Evolutionary conservation across 2,113 vertebrate genomes (phyloP), one percentile per base, ranked within the genome.

Genomic region (Ovis canadensis): DNA sequence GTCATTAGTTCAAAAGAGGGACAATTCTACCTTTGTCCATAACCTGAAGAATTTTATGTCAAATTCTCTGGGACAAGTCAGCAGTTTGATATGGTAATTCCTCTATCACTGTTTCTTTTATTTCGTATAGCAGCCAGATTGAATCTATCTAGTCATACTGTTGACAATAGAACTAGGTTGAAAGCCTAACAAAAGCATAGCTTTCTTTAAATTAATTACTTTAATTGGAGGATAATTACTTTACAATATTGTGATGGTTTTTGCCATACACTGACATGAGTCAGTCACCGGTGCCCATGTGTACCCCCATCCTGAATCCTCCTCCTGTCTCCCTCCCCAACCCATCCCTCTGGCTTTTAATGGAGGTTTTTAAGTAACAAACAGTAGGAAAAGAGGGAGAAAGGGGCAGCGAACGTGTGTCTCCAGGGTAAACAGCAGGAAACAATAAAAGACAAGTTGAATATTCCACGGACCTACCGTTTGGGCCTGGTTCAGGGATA

Each of bases 401-500:
- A 48, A 78, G 90, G 64, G 86, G 27, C 29, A 43, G 33, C 8
- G 0, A 10, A 33, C 27, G 62, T 2, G 10, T 64, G 12, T 81
- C 71, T 90, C 74, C 62, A 89, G 52, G 54, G 10, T 29, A 88
- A 96, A 94, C 45, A 71, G 88, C 33, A 80, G 45, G 1, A 85
- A 71, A 86, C 55, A 50, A 48, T 0, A 97, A 97, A 87, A 11
- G 19, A 5, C 15, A 90, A 93, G n/a, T 12, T 52, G 6, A 25
- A 12, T 71, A 84, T 71, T 17, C 83, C 62, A 57, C 85, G 19
- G 27, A 99, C 99, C 77, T 99, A 99, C 99, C 99, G 97, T 99
- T 97, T 77, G 98, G 98, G 85, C 99, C 98, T 1, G 99, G 99
- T 82, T 99, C 99, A 2, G 99, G 99, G 29, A 99, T 27, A 10